Percentiles rank a stretch among this genome's conserved stretches.
phyloP scores from a whole-genome alignment of 2,113 vertebrate species.

The Microtus pennsylvanicus region DNA sequence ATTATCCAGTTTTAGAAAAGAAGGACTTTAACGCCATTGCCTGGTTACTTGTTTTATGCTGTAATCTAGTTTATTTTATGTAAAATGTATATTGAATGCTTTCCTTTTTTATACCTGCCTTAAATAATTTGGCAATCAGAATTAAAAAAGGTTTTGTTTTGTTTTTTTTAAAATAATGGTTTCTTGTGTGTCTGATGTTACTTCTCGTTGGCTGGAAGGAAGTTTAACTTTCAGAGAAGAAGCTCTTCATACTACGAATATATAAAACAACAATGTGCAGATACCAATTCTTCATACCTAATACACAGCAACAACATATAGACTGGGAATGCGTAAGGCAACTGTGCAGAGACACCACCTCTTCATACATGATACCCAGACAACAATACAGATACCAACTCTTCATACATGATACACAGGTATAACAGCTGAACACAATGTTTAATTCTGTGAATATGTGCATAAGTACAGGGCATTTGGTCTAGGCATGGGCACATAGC shows the following conservation, averaged over 20 bases:
- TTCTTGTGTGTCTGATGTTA: conserved; percentile 81
- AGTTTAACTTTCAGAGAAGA: conserved; percentile 1
- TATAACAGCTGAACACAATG: neutral
- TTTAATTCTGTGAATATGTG: neutral
- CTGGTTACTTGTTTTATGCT: conserved; percentile 94
- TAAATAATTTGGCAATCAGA: conserved; percentile 99
- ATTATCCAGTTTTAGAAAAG: conserved; percentile 93
- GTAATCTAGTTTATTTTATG: conserved; percentile 94
- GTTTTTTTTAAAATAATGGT: conserved; percentile 91
- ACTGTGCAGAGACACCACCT: neutral
- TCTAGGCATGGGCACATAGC: neutral
- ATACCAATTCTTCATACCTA: neutral
- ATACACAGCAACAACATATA: too few species aligned
- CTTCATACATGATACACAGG: neutral
- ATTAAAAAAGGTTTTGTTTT: conserved; percentile 92
- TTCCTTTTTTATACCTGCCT: conserved; percentile 99
- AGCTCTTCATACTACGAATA: neutral
- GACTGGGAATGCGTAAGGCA: neutral
- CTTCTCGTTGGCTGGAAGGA: conserved; percentile 63
- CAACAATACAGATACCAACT: neutral
- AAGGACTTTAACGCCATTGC: conserved; percentile 94
- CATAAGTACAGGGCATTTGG: neutral
- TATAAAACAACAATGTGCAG: neutral
- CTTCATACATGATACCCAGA: neutral
- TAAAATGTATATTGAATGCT: conserved; percentile 94